Conservation (phyloP, 2,888 invertebrate genomes). For the Lobophora halterata region DNA sequence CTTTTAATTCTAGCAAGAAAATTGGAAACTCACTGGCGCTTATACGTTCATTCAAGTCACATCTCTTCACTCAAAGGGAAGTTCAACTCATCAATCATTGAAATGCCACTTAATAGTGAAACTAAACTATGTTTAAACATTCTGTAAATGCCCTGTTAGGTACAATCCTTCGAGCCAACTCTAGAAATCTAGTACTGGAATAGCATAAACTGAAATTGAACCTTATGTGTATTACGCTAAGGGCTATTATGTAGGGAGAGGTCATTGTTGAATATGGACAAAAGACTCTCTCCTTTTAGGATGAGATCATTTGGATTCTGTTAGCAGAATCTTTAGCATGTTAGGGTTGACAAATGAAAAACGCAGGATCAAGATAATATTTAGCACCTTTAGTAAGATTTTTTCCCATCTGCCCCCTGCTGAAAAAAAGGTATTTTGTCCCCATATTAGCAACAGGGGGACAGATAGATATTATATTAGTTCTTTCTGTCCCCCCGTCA, state of each 20-base stretch:
- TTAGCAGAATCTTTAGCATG: slow-evolving; percentile 3
- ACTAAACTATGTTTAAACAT: slow-evolving; percentile 27
- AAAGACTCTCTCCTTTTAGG: slow-evolving; percentile 60
- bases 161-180: slow-evolving; percentile 30
- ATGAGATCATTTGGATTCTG: slow-evolving; percentile 49
- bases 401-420: too few species aligned
- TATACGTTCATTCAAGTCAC: slow-evolving; percentile 6
- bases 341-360: too few species aligned
- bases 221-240: slow-evolving; percentile 2
- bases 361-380: too few species aligned
- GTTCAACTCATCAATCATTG: slow-evolving; percentile 26
- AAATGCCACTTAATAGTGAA: slow-evolving; percentile 32
- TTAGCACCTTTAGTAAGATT: too few species aligned
- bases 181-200: slow-evolving; percentile 10
- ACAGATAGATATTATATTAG: too few species aligned
- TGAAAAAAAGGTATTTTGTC: too few species aligned
- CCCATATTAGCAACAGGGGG: too few species aligned
- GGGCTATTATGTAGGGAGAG: not conserved
- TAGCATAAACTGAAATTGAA: slow-evolving; percentile 5
- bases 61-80: slow-evolving; percentile 9
- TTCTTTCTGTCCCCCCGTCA: too few species aligned
- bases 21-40: too few species aligned
- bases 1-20: too few species aligned
- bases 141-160: slow-evolving; percentile 15
- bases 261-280: slow-evolving; percentile 43